Conservation (phyloP, 2,888 invertebrate genomes). For the Microctonus aethiopoides region DNA sequence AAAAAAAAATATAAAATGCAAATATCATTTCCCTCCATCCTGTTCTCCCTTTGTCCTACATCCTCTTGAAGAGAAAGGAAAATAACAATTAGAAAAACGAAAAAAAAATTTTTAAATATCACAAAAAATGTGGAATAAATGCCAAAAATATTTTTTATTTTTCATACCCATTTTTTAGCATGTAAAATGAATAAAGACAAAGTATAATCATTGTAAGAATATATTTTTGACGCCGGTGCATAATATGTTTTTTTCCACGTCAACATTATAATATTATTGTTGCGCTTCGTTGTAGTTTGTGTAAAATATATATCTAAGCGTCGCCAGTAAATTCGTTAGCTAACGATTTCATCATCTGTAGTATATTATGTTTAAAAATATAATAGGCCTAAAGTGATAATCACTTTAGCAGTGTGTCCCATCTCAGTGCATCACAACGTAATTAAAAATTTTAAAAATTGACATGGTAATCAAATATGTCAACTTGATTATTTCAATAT, state of each 20-base stretch:
- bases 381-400: background rate
- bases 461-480: too few species aligned
- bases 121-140: conserved; percentile 35
- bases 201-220: conserved; percentile 37
- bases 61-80: conserved; percentile 16
- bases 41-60: background rate
- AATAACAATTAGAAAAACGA: conserved; percentile 26
- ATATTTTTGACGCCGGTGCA: conserved; percentile 44
- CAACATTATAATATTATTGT: conserved; percentile 23
- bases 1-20: background rate
- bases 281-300: conserved; percentile 25
- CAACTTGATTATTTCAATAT: too few species aligned
- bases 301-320: conserved; percentile 3
- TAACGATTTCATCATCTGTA: background rate
- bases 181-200: conserved; percentile 37
- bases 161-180: conserved; percentile 48
- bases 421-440: background rate
- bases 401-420: background rate
- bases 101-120: conserved; percentile 38
- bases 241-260: conserved; percentile 19
- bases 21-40: background rate
- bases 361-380: background rate
- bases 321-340: background rate
- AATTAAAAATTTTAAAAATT: too few species aligned
- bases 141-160: conserved; percentile 52